Conservation (phyloP, 2,888 invertebrate species). For the Platycheirus rosarum region DNA sequence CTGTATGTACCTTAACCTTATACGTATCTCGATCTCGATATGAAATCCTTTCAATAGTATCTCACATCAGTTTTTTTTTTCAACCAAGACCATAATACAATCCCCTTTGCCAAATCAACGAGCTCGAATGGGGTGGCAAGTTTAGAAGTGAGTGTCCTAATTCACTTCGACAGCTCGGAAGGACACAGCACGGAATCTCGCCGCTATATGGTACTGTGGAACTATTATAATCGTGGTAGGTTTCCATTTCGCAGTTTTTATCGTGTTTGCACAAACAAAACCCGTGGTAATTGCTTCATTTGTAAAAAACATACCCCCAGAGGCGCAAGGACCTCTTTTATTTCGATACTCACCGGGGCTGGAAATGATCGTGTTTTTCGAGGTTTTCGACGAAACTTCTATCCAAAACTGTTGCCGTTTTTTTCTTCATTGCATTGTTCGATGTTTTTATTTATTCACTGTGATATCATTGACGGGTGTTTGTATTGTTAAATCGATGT, state of each 20-base stretch:
- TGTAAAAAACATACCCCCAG: background rate
- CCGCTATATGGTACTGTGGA: constrained; percentile 8
- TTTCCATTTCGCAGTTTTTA: constrained; percentile 17
- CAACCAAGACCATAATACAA: constrained; percentile 4
- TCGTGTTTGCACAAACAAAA: constrained; percentile 24
- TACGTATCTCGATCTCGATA: no score
- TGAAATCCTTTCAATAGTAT: constrained; percentile 28
- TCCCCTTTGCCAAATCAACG: constrained; percentile 26
- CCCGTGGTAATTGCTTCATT: constrained; percentile 65
- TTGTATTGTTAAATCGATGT: constrained; percentile 46
- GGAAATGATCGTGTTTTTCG: constrained; percentile 55
- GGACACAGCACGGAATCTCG: constrained; percentile 60
- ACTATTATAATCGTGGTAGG: background rate
- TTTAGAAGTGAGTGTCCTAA: constrained; percentile 54
- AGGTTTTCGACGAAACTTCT: constrained; percentile 4
- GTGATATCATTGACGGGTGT: constrained; percentile 29
- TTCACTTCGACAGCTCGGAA: constrained; percentile 60
- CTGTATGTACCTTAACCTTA: no score
- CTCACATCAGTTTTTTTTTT: constrained; percentile 11
- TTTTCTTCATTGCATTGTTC: constrained; percentile 1
- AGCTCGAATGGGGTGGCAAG: constrained; percentile 40
- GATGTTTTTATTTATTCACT: constrained; percentile 25
- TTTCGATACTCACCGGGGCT: constrained; percentile 11
- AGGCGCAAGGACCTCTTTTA: background rate
- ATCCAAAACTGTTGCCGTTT: constrained; percentile 9